Evolutionary conservation across 2,888 invertebrate species (phyloP).

Genomic region (Plemyria rubiginata): DNA sequence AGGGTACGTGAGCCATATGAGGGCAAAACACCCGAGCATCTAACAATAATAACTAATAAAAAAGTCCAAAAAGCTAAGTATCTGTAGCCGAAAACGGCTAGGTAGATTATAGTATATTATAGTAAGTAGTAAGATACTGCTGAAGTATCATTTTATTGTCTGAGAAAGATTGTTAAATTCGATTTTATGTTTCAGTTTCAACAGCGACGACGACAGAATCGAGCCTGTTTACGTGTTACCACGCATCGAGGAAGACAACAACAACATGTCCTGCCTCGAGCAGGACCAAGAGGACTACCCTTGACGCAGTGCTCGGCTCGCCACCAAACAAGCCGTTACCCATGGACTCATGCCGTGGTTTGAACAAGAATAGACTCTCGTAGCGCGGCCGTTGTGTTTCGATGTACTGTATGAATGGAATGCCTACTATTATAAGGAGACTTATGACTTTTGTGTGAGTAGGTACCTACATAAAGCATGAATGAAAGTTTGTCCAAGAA

Average conservation of each 20-base stretch:
- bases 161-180: not conserved
- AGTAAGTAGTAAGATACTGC: too few species aligned
- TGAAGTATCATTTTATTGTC: conserved; percentile 8
- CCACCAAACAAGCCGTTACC: not conserved
- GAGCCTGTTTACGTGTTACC: conserved; percentile 70
- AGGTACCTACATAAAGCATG: too few species aligned
- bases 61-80: too few species aligned
- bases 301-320: conserved; percentile 52
- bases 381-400: not conserved
- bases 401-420: not conserved
- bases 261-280: conserved; percentile 62
- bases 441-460: not conserved
- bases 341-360: not conserved
- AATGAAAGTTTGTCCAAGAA: too few species aligned
- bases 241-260: conserved; percentile 66
- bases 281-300: conserved; percentile 51
- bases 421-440: not conserved
- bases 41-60: too few species aligned
- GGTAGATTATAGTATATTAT: too few species aligned
- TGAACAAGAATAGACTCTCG: conserved; percentile 5
- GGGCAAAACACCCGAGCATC: too few species aligned
- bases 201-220: conserved; percentile 69
- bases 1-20: too few species aligned
- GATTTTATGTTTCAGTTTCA: conserved; percentile 58
- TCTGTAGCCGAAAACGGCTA: too few species aligned